Conservation (phyloP, 2,888 invertebrate species). For the Serrognathus titanus region DNA sequence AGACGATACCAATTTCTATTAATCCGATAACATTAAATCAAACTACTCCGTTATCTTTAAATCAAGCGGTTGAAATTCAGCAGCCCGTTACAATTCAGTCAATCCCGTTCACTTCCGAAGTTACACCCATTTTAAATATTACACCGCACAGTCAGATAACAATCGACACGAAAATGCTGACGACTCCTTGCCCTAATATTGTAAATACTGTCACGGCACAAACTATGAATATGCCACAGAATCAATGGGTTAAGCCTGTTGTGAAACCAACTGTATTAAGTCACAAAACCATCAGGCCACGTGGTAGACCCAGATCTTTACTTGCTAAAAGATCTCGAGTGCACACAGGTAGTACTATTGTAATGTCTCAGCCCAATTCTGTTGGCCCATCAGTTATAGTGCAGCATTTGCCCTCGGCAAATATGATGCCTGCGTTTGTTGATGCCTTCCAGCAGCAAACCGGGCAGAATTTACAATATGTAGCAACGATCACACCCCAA, state of each 20-base stretch:
- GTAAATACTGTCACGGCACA: slow-evolving; percentile 30
- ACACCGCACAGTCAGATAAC: slow-evolving; percentile 38
- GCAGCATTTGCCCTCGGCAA: slow-evolving; percentile 56
- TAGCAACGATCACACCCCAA: slow-evolving; percentile 63
- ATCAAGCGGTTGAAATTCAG: slow-evolving; percentile 34
- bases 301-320: slow-evolving; percentile 34
- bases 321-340: slow-evolving; percentile 26
- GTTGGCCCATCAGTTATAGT: slow-evolving; percentile 64
- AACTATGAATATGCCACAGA: slow-evolving; percentile 35
- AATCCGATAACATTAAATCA: slow-evolving; percentile 32
- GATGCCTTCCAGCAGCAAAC: slow-evolving; percentile 68
- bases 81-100: slow-evolving; percentile 41
- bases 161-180: slow-evolving; percentile 38
- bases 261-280: slow-evolving; percentile 32
- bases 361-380: slow-evolving; percentile 23
- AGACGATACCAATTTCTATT: slow-evolving; percentile 14
- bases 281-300: slow-evolving; percentile 34
- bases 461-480: slow-evolving; percentile 72
- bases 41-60: slow-evolving; percentile 26
- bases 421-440: slow-evolving; percentile 61
- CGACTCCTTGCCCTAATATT: slow-evolving; percentile 28
- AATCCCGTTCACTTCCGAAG: slow-evolving; percentile 35
- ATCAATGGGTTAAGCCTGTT: slow-evolving; percentile 39
- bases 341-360: slow-evolving; percentile 24
- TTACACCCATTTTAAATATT: slow-evolving; percentile 37